Conservation (phyloP, 2,797 vertebrate species). For the Galagoides demidoff region DNA sequence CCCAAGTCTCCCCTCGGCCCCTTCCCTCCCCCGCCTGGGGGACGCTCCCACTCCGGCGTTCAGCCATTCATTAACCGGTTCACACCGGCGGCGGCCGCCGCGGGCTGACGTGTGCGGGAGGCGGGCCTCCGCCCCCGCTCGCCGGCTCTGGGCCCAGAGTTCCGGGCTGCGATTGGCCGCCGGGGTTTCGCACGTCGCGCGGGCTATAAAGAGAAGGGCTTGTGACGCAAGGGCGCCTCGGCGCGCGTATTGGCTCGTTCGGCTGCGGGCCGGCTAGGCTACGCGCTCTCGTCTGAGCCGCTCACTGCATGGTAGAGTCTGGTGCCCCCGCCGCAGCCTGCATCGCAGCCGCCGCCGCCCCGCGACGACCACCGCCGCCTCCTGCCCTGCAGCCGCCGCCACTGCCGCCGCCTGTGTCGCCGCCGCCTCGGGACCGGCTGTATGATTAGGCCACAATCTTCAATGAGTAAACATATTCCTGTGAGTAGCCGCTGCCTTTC, state of each 20-base stretch:
- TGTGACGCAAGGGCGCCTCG: constrained; percentile 75
- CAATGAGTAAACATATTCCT: constrained; percentile 99
- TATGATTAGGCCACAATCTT: constrained; percentile 99
- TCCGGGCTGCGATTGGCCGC: constrained; percentile 81
- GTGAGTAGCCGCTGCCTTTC: constrained; percentile 90
- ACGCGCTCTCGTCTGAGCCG: constrained; percentile 61
- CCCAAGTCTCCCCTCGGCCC: rapidly evolving
- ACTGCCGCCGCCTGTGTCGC: constrained; percentile 83
- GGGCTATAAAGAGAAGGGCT: constrained; percentile 57
- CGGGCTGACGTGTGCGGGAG: constrained; percentile 63
- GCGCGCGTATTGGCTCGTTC: constrained; percentile 70
- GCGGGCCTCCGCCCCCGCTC: constrained; percentile 58
- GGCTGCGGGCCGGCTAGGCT: constrained; percentile 69
- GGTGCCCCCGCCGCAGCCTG: constrained; percentile 79
- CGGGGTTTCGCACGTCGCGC: constrained; percentile 68
- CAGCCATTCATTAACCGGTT: constrained; percentile 82
- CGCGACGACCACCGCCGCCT: constrained; percentile 81
- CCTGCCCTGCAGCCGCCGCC: constrained; percentile 84
- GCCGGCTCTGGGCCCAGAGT: not conserved
- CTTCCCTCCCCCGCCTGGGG: not conserved
- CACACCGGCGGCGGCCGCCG: constrained; percentile 73
- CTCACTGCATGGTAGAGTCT: constrained; percentile 75
- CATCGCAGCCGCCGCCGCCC: constrained; percentile 79
- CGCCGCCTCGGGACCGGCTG: constrained; percentile 94
- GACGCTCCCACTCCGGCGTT: not conserved